Percentiles rank a stretch among this genome's conserved stretches.
Evolutionary conservation across 2,888 invertebrate genomes (phyloP).

Genomic region (Drosophila vallismaia): DNA sequence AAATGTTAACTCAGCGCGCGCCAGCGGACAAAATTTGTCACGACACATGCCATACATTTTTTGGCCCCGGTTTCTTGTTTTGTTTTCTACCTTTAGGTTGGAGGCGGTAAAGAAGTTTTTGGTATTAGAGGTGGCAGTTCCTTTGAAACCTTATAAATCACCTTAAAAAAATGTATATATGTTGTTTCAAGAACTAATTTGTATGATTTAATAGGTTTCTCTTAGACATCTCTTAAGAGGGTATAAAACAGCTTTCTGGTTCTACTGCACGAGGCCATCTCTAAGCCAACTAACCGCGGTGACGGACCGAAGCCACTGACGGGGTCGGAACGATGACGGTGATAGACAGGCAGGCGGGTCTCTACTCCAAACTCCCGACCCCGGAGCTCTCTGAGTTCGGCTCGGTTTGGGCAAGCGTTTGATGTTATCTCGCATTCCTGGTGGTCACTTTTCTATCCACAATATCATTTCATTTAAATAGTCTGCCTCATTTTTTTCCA

Average conservation of each 20-base stretch:
- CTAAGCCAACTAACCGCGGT: constrained; percentile 43
- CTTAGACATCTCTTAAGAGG: neutral
- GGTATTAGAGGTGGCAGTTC: constrained; percentile 11
- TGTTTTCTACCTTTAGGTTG: constrained; percentile 2
- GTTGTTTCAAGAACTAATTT: neutral
- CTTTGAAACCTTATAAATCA: neutral
- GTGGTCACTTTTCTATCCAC: constrained; percentile 81
- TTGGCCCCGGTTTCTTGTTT: constrained; percentile 32
- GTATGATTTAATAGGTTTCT: neutral
- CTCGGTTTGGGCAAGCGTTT: constrained; percentile 64
- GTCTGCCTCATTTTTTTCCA: constrained; percentile 55
- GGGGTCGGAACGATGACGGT: constrained; percentile 59
- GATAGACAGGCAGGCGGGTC: constrained; percentile 73
- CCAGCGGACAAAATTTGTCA: constrained; percentile 78
- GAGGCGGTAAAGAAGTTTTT: neutral
- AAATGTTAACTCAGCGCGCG: constrained; percentile 75
- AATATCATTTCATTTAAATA: constrained; percentile 81
- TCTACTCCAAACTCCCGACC: constrained; percentile 26
- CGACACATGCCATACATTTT: constrained; percentile 74
- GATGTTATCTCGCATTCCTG: constrained; percentile 81
- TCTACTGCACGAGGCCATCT: constrained; percentile 8
- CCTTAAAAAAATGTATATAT: no score
- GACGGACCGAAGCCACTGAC: constrained; percentile 53
- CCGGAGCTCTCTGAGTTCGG: constrained; percentile 31
- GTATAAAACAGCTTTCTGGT: neutral